Conservation (phyloP, 2,888 invertebrate species). For the Campopleginae sp. region DNA sequence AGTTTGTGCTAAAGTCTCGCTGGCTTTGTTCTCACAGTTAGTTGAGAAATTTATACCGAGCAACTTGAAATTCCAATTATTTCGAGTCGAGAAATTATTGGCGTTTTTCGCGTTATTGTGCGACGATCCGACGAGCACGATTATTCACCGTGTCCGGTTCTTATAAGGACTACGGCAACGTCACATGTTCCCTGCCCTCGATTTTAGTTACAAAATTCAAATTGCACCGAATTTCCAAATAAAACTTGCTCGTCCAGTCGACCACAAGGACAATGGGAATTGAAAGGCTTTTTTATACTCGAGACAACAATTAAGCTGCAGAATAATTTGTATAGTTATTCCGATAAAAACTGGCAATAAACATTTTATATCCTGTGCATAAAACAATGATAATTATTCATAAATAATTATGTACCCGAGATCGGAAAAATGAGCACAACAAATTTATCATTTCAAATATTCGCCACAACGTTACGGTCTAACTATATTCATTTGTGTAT, state of each 20-base stretch:
- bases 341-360: too few species aligned
- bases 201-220: not conserved
- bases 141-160: slow-evolving; percentile 1
- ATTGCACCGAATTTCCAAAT: not conserved
- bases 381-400: not conserved
- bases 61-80: slow-evolving; percentile 9
- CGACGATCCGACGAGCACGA: slow-evolving; percentile 1
- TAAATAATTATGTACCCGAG: not conserved
- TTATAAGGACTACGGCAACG: not conserved
- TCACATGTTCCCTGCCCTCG: not conserved
- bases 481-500: not conserved
- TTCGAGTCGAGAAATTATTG: slow-evolving; percentile 14
- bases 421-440: not conserved
- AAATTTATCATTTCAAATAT: not conserved
- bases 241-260: not conserved
- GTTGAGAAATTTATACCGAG: not conserved
- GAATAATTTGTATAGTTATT: not conserved
- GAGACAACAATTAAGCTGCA: not conserved
- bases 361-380: not conserved
- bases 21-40: slow-evolving; percentile 27
- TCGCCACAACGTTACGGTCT: not conserved
- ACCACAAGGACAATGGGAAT: not conserved
- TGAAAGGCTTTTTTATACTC: not conserved
- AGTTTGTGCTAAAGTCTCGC: not conserved
- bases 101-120: not conserved